Evolutionary conservation across 2,113 vertebrate species (phyloP).

Genomic region (Anseranas semipalmata): DNA sequence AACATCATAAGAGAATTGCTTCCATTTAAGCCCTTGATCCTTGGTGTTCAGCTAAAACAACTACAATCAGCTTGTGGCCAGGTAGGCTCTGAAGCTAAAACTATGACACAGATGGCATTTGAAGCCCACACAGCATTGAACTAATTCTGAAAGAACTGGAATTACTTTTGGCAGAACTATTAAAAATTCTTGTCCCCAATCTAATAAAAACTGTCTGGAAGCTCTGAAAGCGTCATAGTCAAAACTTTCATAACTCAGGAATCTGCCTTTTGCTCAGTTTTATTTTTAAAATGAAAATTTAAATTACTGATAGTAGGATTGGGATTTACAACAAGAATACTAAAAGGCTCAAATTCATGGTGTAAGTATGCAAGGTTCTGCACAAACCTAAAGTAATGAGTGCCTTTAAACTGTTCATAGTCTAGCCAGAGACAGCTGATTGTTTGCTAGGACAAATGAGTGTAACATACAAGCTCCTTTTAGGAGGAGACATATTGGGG

Average conservation of each 20-base stretch:
- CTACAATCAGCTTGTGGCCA: background rate
- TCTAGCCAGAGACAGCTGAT: background rate
- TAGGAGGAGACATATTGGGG: background rate
- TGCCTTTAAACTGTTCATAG: background rate
- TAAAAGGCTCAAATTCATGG: background rate
- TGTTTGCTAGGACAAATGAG: background rate
- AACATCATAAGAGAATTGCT: background rate
- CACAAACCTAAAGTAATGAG: background rate
- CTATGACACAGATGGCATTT: background rate
- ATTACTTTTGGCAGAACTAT: background rate
- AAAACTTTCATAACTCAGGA: background rate
- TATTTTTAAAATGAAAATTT: background rate
- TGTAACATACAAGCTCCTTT: background rate
- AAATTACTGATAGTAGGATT: background rate
- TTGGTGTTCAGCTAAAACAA: background rate
- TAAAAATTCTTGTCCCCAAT: background rate
- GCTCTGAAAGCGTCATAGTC: background rate
- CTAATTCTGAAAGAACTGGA: background rate
- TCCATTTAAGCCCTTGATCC: conserved; percentile 17
- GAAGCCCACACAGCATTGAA: background rate
- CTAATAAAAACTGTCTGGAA: background rate
- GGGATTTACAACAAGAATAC: background rate
- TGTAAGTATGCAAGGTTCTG: background rate
- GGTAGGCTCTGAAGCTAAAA: background rate
- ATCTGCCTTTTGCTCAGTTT: background rate